Conservation (phyloP, 2,113 vertebrate genomes). For the Alectura lathami region DNA sequence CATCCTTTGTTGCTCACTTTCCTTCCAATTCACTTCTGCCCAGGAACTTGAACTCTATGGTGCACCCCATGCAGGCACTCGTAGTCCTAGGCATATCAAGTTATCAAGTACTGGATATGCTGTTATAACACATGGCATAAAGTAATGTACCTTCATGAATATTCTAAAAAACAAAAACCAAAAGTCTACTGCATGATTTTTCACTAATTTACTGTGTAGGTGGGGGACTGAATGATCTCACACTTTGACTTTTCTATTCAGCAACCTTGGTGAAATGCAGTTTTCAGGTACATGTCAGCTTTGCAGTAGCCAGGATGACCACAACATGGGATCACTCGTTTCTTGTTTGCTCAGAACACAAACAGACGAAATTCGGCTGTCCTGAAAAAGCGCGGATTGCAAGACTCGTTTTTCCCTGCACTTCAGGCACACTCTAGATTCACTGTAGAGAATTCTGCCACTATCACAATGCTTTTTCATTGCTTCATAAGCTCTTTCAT, state of each 20-base stretch:
- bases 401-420: slow-evolving; percentile 59
- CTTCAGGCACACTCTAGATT: slow-evolving; percentile 55
- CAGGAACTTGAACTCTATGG: slow-evolving; percentile 51
- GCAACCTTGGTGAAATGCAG: slow-evolving; percentile 8
- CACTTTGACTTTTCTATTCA: slow-evolving; percentile 41
- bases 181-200: slow-evolving; percentile 5
- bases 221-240: slow-evolving; percentile 57
- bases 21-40: slow-evolving; percentile 41
- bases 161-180: background rate
- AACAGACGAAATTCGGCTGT: slow-evolving; percentile 35
- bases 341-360: slow-evolving; percentile 49
- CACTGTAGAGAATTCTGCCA: slow-evolving; percentile 40
- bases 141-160: slow-evolving; percentile 66
- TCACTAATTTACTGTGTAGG: slow-evolving; percentile 46
- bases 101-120: slow-evolving; percentile 65
- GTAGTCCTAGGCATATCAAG: slow-evolving; percentile 46
- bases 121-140: slow-evolving; percentile 54
- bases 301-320: slow-evolving; percentile 40
- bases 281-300: slow-evolving; percentile 26
- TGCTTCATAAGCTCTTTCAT: background rate
- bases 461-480: slow-evolving; percentile 15
- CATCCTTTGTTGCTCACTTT: slow-evolving; percentile 24
- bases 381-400: slow-evolving; percentile 47
- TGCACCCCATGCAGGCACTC: slow-evolving; percentile 73
- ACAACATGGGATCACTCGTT: background rate